Evolutionary conservation across 2,113 vertebrate genomes (phyloP).

Genomic region (Mungos mungo): DNA sequence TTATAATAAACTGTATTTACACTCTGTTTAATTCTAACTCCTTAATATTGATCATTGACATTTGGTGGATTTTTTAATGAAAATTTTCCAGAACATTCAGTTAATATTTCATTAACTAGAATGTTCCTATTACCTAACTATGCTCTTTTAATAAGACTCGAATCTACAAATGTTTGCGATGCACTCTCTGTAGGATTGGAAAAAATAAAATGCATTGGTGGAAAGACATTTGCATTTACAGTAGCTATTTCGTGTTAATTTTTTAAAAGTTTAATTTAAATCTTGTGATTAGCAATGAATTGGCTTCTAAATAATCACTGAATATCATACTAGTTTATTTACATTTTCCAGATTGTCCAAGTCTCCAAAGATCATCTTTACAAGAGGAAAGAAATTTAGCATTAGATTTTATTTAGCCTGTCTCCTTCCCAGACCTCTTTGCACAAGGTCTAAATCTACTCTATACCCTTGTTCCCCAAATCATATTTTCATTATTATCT

Average conservation of each 20-base stretch:
- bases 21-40: neutral
- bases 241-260: neutral
- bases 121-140: neutral
- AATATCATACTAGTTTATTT: neutral
- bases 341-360: neutral
- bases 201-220: neutral
- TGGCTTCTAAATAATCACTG: neutral
- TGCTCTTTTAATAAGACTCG: neutral
- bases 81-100: neutral
- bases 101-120: neutral
- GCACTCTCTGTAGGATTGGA: neutral
- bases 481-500: neutral
- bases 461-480: neutral
- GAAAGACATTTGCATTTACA: neutral
- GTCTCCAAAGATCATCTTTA: neutral
- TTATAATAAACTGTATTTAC: neutral
- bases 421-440: neutral
- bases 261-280: slow-evolving; percentile 30
- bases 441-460: neutral
- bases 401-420: neutral
- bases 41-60: neutral
- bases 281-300: neutral
- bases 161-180: neutral
- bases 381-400: neutral
- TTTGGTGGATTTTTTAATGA: neutral